Conservation (phyloP, 2,113 vertebrate species). For the Madoqua kirkii region DNA sequence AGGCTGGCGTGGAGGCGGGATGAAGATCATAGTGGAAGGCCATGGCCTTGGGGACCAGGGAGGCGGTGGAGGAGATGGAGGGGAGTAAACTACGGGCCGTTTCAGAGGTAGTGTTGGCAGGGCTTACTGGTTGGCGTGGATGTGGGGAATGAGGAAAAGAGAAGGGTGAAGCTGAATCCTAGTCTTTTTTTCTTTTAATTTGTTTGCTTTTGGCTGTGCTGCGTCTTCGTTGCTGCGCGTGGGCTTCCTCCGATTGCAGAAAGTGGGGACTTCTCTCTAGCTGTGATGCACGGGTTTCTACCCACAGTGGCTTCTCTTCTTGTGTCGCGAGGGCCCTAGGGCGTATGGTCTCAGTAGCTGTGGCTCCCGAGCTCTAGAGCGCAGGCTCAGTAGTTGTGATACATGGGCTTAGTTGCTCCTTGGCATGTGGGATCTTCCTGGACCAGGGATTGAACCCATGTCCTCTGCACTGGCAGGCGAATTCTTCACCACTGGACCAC, state of each 20-base stretch:
- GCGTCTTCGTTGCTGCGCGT: fast-evolving
- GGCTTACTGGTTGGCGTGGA: not conserved
- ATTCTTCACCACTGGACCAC: not conserved
- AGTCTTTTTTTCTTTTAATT: not conserved
- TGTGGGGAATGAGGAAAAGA: not conserved
- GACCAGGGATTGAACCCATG: not conserved
- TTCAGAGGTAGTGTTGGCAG: not conserved
- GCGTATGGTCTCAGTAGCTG: not conserved
- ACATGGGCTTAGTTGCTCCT: not conserved
- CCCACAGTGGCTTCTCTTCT: not conserved
- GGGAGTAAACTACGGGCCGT: not conserved
- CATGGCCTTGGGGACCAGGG: not conserved
- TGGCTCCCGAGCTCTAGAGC: not conserved
- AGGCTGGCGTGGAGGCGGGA: not conserved
- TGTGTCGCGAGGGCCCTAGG: not conserved
- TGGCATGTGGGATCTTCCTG: not conserved
- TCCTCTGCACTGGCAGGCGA: not conserved
- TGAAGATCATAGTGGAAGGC: not conserved
- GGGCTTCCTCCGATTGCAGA: not conserved
- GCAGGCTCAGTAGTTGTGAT: not conserved
- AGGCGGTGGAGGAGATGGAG: not conserved
- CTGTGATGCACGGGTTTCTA: not conserved
- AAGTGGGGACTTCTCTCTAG: not conserved
- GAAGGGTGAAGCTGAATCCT: not conserved
- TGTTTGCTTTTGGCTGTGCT: not conserved